Base-by-base conservation (phyloP, 64 coral and sea anemone genomes). In the Dendrophyllia cribrosa region DNA sequence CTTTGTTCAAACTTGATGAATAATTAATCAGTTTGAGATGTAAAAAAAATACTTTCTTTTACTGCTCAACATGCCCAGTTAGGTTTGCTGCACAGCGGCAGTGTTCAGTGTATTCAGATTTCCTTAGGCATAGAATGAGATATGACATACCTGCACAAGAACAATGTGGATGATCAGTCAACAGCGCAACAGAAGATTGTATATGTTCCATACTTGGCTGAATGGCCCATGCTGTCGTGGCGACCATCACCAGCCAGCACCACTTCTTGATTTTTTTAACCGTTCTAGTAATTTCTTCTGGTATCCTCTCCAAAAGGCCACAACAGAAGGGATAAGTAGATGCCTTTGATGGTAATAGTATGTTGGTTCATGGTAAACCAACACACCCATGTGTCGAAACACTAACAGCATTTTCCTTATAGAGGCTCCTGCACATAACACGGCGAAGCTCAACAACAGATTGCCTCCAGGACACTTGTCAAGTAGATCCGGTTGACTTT, bases 381-480 rank as follows among this genome's bases (percentile, higher is more conserved):
- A n/a, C n/a, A n/a, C n/a, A n/a, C n/a, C n/a, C n/a, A n/a, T n/a
- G n/a, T n/a, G n/a, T 46, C 58, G 61, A 23, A 94, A 94, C 13
- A 78, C 61, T 12, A 86, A 62, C 13, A 92, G 46, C 8, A 92
- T 70, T 15, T 92, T 92, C 14, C 83, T 65, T 49, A 87, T 19
- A 17, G 83, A 87, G 49, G 74, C 59, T 10, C 83, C 74, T 52
- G 91, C 83, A 87, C 58, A 78, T 13, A 89, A 70, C 5, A 94
- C 76, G 4, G 51, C 70, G 89, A 94, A 94, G 68, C 92, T 82
- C 7, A 94, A 60, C 9, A 89, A 21, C n/a, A 94, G 22, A 74
- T 89, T 94, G 43, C 69, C 86, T 58, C 79, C 70, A 19, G 93
- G 87, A 85, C 89, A 89, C 47, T 75, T 89, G 4, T 78, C 89